Conservation (phyloP, 2,113 vertebrate species). For the Malurus alboscapulatus region DNA sequence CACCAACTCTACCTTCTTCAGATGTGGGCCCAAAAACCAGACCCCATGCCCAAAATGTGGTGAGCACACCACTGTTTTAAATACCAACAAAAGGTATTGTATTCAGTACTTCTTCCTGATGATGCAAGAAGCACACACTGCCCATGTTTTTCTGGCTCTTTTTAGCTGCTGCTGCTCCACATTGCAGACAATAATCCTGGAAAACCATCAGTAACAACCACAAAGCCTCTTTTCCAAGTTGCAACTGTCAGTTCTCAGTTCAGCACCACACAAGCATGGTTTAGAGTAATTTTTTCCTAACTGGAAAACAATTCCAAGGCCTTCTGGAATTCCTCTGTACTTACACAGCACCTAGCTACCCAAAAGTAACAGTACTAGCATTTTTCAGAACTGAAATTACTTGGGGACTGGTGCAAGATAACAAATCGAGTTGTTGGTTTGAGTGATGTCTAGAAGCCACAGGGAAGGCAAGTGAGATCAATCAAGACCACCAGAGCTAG, state of each 20-base stretch:
- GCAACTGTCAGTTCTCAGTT: not conserved
- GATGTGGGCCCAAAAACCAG: not conserved
- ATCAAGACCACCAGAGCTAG: not conserved
- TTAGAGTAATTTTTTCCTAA: not conserved
- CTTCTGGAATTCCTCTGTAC: constrained; percentile 13
- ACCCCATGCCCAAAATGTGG: not conserved
- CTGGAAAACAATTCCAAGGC: not conserved
- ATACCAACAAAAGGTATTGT: not conserved
- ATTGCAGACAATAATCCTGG: not conserved
- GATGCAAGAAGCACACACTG: not conserved
- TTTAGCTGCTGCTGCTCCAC: not conserved
- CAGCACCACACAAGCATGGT: not conserved
- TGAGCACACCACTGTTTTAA: not conserved
- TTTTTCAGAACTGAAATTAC: not conserved
- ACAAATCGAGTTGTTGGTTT: not conserved
- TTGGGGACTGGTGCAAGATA: not conserved
- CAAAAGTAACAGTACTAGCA: not conserved
- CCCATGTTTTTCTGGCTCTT: not conserved
- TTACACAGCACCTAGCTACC: not conserved
- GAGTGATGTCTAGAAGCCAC: not conserved
- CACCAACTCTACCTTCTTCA: not conserved
- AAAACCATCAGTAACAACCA: not conserved
- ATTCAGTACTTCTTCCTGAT: not conserved
- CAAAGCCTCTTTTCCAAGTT: not conserved
- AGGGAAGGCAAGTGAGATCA: not conserved